Conservation (phyloP, 1,140 invertebrate genomes). For the Nasonia giraulti region DNA sequence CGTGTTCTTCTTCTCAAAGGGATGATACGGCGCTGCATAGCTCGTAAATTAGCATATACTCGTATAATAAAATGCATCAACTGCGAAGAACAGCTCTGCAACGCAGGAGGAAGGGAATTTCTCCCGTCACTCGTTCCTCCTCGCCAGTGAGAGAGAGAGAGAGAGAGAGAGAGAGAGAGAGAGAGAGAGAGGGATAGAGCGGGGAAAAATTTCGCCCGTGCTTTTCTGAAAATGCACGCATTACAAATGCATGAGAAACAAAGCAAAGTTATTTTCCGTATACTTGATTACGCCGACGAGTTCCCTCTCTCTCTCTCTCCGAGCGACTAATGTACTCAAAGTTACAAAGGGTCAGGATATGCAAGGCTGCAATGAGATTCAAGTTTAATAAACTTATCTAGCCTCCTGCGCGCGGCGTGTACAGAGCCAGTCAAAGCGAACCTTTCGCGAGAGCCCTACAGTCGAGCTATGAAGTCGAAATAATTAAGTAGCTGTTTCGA, state of each 20-base stretch:
- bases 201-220: not conserved
- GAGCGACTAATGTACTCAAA: not conserved
- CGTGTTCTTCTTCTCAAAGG: not conserved
- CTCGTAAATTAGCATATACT: not conserved
- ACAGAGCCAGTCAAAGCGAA: not conserved
- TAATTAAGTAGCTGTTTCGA: not conserved
- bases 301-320: not conserved
- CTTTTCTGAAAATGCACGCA: not conserved
- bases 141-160: too few relatives aligned
- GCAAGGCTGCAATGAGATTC: not conserved
- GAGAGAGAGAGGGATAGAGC: not conserved
- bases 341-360: not conserved
- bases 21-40: too few relatives aligned
- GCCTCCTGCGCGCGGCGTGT: too few relatives aligned
- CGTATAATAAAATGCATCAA: not conserved
- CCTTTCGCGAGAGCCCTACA: too few relatives aligned
- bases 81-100: too few relatives aligned
- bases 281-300: not conserved
- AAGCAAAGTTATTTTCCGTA: not conserved
- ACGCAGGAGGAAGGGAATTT: too few relatives aligned
- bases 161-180: too few relatives aligned
- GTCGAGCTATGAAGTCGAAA: not conserved
- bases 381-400: slow-evolving; percentile 1
- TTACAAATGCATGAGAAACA: slow-evolving; percentile 1
- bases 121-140: too few relatives aligned